These are phyloP conservation scores for Clarias fuscus DNA, from an alignment of 2,797 vertebrate species.

Conservation along the genomic window DNA sequence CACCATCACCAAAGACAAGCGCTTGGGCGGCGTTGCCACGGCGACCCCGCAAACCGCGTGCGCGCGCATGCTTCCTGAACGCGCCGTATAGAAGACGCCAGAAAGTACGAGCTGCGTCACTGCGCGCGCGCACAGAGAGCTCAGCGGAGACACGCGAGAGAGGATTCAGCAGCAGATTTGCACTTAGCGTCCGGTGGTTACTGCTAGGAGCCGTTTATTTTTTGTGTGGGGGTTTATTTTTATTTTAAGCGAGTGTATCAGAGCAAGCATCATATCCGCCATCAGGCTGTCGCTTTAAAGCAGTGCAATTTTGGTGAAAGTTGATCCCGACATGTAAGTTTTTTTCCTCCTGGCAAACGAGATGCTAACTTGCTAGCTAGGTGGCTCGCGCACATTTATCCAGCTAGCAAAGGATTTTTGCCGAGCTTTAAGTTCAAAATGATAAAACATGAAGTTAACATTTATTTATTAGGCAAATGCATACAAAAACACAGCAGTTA, in stretches of 20 bases:
- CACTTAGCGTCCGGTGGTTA: not conserved
- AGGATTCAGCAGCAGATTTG: constrained; percentile 32
- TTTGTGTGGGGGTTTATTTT: not conserved
- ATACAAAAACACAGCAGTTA: not conserved
- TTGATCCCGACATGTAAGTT: constrained; percentile 57
- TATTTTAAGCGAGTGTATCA: not conserved
- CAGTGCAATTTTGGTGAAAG: constrained; percentile 18
- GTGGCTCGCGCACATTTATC: constrained; percentile 11
- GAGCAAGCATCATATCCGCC: not conserved
- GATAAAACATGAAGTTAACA: not conserved
- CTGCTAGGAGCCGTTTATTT: not conserved
- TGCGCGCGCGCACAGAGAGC: constrained; percentile 53
- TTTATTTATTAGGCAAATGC: not conserved
- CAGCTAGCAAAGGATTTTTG: not conserved
- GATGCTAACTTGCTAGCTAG: constrained; percentile 45
- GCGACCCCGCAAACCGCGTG: constrained; percentile 31
- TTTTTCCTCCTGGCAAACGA: not conserved
- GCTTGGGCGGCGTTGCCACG: constrained; percentile 35
- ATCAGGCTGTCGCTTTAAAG: not conserved
- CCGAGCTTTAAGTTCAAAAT: not conserved
- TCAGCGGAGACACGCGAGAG: constrained; percentile 64
- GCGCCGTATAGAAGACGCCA: constrained; percentile 52
- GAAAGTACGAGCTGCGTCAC: constrained; percentile 52
- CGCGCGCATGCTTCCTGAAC: constrained; percentile 29
- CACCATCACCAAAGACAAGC: not conserved